Base-by-base conservation (phyloP, 2,888 invertebrate genomes). In the Melipona beecheii region DNA sequence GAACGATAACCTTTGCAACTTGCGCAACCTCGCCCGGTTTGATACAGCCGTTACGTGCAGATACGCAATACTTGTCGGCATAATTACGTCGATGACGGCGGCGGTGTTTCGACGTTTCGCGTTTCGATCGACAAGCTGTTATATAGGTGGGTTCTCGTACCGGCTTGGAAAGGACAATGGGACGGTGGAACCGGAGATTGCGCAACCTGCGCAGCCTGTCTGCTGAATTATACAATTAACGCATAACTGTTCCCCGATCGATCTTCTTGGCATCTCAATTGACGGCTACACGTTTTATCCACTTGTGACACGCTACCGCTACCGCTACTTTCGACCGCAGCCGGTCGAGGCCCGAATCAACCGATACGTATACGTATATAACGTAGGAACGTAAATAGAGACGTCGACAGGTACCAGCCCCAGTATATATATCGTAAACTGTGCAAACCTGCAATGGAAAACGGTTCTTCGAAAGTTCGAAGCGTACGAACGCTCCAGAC, bases 141-240 rank as follows among this genome's bases (percentile, higher is more conserved):
- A n/a, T 71, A 1, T 27, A 27, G 27, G 19, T n/a, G 36, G n/a
- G 78, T 71, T 78, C 81, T 64, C n/a, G n/a, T n/a, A n/a, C 43
- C 1, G 68, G 81, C 75, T 66, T 56, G 72, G 62, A 24, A 71
- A 81, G 64, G 88, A 89, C 88, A 87, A 88, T 88, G 58, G 85
- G 73, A 75, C 72, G 56, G 84, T 70, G 54, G 79, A 73, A 50
- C 77, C 79, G 49, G 54, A 60, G 49, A 65, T 87, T 87, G 83
- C 89, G 81, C 74, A 87, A 88, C 68, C n/a, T n/a, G 19, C 49
- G 21, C 36, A 19, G 64, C 11, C 52, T 70, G 66, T 65, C 70
- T 72, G 24, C 83, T 36, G 78, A 72, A 86, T 89, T 87, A 84
- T 83, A 72, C 81, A 88, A 90, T 79, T 84, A 84, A 84, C 83